Base-by-base conservation (phyloP, 2,888 invertebrate species). In the Cryptus armator region DNA sequence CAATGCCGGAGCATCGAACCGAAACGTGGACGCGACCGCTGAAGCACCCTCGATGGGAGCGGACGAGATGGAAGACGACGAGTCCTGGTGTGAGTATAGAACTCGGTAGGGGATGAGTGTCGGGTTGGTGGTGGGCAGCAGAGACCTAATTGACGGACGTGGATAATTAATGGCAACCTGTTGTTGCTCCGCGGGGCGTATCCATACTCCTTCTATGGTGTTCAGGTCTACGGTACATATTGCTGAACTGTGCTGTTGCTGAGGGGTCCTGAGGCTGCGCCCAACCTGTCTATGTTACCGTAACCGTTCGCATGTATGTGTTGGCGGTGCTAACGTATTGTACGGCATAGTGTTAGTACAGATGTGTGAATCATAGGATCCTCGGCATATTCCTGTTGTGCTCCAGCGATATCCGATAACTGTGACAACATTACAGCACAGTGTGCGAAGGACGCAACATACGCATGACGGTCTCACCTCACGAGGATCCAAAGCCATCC, bases 91-190 rank as follows among this genome's bases (percentile, higher is more conserved):
- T 29, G 53, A 71, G 66, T 29, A 29, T 44, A 59, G 32, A 56
- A 32, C 67, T 48, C 37, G 53, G 24, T 67, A 67, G 71, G 72
- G 59, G 43, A 72, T 7, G 62, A 66, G 76, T 72, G 75, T 85
- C 75, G 85, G 82, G 67, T 75, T 62, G 76, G 83, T 37, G 80
- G 53, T 37, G 83, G 80, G 51, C 79, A 79, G 79, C 72, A 44
- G 74, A 71, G 83, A 79, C 78, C 84, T 86, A 87, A 88, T 88
- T 88, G 87, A 88, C 86, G 86, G 81, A 88, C 86, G 85, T 86
- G 82, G 86, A 88, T 88, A 88, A 88, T 88, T 87, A 88, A 88
- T 88, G 86, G 86, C 88, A 88, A 88, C 88, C 88, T 88, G 87
- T 87, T 88, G 88, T 88, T 83, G 83, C 84, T 80, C 78, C 67